A percentile compares a stretch with the other conserved stretches of the same genome.
These are phyloP conservation scores for Trissolcus brochymenae DNA, from an alignment of 2,888 invertebrate species.

Conservation along the genomic window DNA sequence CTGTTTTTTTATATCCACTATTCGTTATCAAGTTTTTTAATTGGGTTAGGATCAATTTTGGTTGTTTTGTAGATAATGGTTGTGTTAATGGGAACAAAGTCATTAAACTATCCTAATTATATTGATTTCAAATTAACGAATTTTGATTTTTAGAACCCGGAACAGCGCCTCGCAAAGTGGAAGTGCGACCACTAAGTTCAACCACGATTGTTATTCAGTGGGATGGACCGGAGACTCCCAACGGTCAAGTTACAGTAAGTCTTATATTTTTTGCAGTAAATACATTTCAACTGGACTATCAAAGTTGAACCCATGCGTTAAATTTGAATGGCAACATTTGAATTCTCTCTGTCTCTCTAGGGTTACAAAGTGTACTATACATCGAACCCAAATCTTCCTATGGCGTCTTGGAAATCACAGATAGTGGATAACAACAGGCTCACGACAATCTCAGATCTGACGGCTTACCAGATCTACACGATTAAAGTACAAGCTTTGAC, in stretches of 20 bases:
- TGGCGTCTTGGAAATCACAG: constrained; percentile 94
- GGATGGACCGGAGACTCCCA: constrained; percentile 98
- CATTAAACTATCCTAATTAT: too few species aligned
- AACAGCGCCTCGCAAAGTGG: constrained; percentile 94
- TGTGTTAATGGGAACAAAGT: too few species aligned
- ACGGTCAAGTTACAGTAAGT: constrained; percentile 96
- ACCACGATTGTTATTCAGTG: constrained; percentile 98
- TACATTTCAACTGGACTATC: too few species aligned
- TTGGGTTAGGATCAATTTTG: too few species aligned
- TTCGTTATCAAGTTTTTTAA: too few species aligned
- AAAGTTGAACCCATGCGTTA: too few species aligned
- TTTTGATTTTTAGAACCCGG: constrained; percentile 87
- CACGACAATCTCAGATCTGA: constrained; percentile 94
- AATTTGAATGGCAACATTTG: too few species aligned
- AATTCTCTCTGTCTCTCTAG: constrained; percentile 77
- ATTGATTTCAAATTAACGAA: too few species aligned
- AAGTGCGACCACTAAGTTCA: constrained; percentile 94
- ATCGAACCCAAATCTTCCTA: constrained; percentile 88
- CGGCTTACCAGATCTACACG: constrained; percentile 94
- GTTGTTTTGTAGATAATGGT: too few species aligned
- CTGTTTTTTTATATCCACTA: too few species aligned
- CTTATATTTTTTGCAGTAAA: background rate
- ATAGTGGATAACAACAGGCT: constrained; percentile 95
- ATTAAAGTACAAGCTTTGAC: constrained; percentile 96
- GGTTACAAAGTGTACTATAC: constrained; percentile 99